Conservation (phyloP, 2,797 vertebrate genomes). For the Cynopterus sphinx region DNA sequence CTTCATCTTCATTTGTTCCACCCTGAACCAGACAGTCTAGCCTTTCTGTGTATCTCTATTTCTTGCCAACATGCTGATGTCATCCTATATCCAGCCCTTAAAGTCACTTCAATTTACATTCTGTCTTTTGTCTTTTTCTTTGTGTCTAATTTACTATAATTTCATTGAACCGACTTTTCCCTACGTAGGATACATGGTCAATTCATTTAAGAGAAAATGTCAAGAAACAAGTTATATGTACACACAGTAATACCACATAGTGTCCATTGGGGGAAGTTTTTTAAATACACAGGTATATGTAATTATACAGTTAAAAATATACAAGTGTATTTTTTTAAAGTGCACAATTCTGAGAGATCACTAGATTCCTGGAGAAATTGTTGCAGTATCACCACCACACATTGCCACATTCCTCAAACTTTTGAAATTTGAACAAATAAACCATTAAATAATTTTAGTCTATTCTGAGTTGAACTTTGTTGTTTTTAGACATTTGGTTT, state of each 20-base stretch:
- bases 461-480: not conserved
- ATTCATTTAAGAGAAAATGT: conserved; percentile 26
- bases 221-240: conserved; percentile 1
- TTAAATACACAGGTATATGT: not conserved
- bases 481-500: not conserved
- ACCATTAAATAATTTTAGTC: not conserved
- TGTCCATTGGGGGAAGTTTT: not conserved
- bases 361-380: not conserved
- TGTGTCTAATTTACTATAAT: conserved; percentile 38
- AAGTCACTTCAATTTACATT: conserved; percentile 66
- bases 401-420: not conserved
- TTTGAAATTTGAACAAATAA: conserved; percentile 21
- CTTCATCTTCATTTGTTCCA: conserved; percentile 42
- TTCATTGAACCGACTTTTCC: conserved; percentile 54
- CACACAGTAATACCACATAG: not conserved
- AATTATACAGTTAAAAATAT: not conserved
- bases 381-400: not conserved
- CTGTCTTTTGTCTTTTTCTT: conserved; percentile 59
- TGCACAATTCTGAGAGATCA: not conserved
- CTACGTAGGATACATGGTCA: not conserved
- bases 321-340: not conserved
- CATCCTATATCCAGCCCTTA: conserved; percentile 56
- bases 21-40: conserved; percentile 58
- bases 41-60: not conserved
- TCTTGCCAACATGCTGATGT: conserved; percentile 77